Evolutionary conservation across 2,888 invertebrate species (phyloP), one percentile per base, ranked within the genome.

Genomic region (Luffia ferchaultella): DNA sequence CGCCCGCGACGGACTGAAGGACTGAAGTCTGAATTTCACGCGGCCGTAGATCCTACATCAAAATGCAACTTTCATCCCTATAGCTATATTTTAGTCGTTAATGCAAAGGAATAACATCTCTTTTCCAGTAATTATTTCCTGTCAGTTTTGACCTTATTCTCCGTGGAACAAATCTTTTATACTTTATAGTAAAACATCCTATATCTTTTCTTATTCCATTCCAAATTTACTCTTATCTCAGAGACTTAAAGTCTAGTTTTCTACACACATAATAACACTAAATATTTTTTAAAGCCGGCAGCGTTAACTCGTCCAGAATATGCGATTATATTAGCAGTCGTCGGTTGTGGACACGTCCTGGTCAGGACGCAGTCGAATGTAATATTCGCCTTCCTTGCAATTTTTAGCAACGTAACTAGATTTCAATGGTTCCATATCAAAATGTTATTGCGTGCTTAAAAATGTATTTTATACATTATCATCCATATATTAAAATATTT

Each of bases 61-160:
- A 19, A 49, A 40, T 12, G 40, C 41, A 41, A 48, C 41, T 42
- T 12, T 30, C 3, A 30, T 41, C 48, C 18, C 19, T 40, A 40
- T 42, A 19, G 41, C 9, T 48, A 42, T 42, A 48, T 47, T 47
- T 16, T 18, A 16, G 12, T 16, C 43, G 17, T 3, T 43, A n/a
- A 43, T 43, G 43, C 15, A 7, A 18, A 2, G 17, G 42, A 17
- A 48, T 41, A 18, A 42, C 1, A 42, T 18, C 2, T 2, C 55
- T 60, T 62, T 66, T 65, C 58, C 55, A 63, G 56, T 65, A 67
- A 68, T 69, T 64, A 63, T 62, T 63, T 62, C 54, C 60, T 59
- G 46, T 45, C 62, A 60, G 58, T 65, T 70, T 67, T 69, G 65
- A 67, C 68, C 70, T 70, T 70, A 63, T 64, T 61, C 58, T 56